These are phyloP conservation scores for Elegia similella DNA, from an alignment of 2,888 invertebrate genomes.

Conservation along the genomic window DNA sequence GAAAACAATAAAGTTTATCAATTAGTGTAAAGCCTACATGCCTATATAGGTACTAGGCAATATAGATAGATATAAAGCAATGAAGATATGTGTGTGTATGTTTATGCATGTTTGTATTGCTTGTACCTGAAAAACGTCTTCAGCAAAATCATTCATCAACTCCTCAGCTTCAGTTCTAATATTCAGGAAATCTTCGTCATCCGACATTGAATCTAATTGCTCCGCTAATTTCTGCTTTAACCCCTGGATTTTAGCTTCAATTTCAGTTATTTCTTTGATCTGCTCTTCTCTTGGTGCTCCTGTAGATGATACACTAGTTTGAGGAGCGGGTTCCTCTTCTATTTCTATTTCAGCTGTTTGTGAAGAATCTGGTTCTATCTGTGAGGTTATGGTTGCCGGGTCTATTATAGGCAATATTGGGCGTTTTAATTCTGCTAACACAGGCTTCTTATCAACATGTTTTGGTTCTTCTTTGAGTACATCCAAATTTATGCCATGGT, in stretches of 20 bases:
- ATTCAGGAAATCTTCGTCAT: slow-evolving; percentile 85
- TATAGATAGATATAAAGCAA: not conserved
- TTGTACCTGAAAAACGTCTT: slow-evolving; percentile 70
- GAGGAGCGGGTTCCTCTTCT: slow-evolving; percentile 44
- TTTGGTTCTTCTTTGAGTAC: slow-evolving; percentile 47
- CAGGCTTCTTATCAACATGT: slow-evolving; percentile 47
- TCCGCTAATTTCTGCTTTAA: slow-evolving; percentile 68
- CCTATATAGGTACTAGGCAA: too few relatives aligned
- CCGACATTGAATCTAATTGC: slow-evolving; percentile 80
- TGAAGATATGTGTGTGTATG: not conserved
- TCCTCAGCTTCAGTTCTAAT: slow-evolving; percentile 84
- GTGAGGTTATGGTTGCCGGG: slow-evolving; percentile 59
- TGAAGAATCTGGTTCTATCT: slow-evolving; percentile 31
- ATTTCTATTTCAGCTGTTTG: slow-evolving; percentile 20
- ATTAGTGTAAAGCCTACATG: not conserved
- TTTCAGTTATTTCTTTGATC: slow-evolving; percentile 68
- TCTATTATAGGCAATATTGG: slow-evolving; percentile 71
- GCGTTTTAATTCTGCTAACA: slow-evolving; percentile 49
- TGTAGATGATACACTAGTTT: slow-evolving; percentile 23
- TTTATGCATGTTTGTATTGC: not conserved
- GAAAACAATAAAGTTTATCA: slow-evolving; percentile 13
- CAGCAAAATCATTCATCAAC: slow-evolving; percentile 75
- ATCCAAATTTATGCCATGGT: slow-evolving; percentile 66
- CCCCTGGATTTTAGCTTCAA: slow-evolving; percentile 84
- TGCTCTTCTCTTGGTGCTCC: slow-evolving; percentile 50